Base-by-base conservation (phyloP, 2,797 vertebrate species). In the Percopsis omiscomaycus region DNA sequence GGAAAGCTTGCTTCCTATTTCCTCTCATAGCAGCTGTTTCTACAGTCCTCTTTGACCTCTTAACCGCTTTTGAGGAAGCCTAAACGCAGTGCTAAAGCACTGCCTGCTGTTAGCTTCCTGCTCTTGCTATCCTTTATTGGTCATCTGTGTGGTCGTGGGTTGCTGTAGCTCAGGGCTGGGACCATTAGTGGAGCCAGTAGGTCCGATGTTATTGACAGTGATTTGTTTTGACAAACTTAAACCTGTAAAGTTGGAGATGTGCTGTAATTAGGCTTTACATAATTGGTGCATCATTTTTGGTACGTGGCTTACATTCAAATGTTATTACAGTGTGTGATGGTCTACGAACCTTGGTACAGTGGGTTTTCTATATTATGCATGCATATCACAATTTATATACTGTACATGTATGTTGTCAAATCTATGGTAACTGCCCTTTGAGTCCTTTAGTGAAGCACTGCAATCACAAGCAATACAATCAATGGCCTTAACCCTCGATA, bases 21-120 rank as follows among this genome's bases (percentile, higher is more conserved):
- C 72, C 74, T 71, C 69, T 49, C 15, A 0, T 13, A 9, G 30
- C 85, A 83, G 84, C 83, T 83, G 81, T 79, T 78, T 63, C 74
- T 65, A 66, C 49, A 68, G 1, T 48, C 48, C 53, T 60, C 15
- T 1, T 28, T 80, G 81, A 85, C 80, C 81, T 68, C 12, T 57
- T 56, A 44, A 75, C 58, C 73, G 71, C 78, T 71, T 75, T 64
- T 47, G 47, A 66, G 71, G 75, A 81, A 81, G 73, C 65, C 56
- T 32, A 74, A 70, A 81, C 74, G 80, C 78, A 5, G 73, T 73
- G 77, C 44, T 46, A 59, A 46, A 12, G 27, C 58, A 48, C 68
- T 11, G 61, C 68, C 71, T 65, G 9, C 53, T 55, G 66, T 68
- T 59, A 13, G 79, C 76, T 80, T 88, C 83, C 84, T 85, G 78